A percentile compares a stretch with the other conserved stretches of the same genome.
These are phyloP conservation scores for Hoplostethus atlanticus DNA, from an alignment of 2,797 vertebrate species.

Conservation along the genomic window DNA sequence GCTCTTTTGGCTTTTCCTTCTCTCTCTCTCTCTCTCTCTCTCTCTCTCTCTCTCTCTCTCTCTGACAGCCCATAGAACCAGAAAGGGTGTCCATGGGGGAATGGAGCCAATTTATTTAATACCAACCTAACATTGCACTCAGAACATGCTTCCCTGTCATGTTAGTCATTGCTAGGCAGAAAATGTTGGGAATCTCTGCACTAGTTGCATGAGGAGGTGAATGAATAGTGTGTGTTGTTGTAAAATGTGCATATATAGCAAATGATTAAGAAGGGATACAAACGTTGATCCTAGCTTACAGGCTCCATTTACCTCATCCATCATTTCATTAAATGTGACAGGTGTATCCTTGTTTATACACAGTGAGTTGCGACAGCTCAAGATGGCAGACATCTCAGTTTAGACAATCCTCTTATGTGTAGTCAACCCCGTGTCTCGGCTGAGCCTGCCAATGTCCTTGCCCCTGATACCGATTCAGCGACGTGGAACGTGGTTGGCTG, in stretches of 20 bases:
- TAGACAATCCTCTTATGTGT: conserved; percentile 75
- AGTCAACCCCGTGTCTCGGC: conserved; percentile 67
- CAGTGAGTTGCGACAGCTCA: conserved; percentile 74
- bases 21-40: conserved; percentile 25
- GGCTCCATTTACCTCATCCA: conserved; percentile 62
- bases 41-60: conserved; percentile 24
- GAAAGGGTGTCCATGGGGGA: conserved; percentile 63
- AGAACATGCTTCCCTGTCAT: conserved; percentile 50
- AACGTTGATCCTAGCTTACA: conserved; percentile 37
- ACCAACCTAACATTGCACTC: conserved; percentile 44
- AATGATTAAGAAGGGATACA: conserved; percentile 42
- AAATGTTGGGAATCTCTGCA: too few relatives aligned
- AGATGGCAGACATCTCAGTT: conserved; percentile 77
- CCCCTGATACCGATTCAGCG: conserved; percentile 70
- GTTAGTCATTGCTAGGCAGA: conserved; percentile 24
- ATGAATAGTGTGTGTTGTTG: not conserved
- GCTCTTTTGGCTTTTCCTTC: conserved; percentile 45
- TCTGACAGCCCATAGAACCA: conserved; percentile 29
- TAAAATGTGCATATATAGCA: conserved; percentile 23
- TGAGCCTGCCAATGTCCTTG: conserved; percentile 70
- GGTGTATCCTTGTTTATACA: conserved; percentile 69
- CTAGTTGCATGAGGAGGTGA: too few relatives aligned
- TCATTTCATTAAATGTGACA: conserved; percentile 77
- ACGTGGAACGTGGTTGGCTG: conserved; percentile 74
- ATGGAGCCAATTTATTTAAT: conserved; percentile 66